phyloP scores from a whole-genome alignment of 2,113 vertebrate genomes.

The Callipepla squamata region DNA sequence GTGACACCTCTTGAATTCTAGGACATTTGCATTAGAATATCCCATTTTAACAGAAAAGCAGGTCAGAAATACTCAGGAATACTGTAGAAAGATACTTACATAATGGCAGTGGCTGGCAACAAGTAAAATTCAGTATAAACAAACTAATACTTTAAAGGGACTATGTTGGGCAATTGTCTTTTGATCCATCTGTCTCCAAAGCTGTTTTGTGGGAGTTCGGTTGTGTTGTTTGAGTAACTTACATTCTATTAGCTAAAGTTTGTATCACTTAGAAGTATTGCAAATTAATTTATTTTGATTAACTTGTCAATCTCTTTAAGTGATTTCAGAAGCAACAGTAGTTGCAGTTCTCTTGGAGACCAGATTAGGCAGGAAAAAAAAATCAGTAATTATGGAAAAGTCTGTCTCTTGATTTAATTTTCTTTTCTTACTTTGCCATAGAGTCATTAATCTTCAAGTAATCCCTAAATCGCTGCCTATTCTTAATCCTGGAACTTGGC shows the following conservation, averaged over 20 bases:
- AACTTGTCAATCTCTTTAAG: not conserved
- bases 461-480: not conserved
- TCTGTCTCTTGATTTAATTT: not conserved
- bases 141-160: not conserved
- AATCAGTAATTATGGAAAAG: not conserved
- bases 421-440: not conserved
- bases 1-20: not conserved
- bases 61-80: not conserved
- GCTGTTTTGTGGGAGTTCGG: not conserved
- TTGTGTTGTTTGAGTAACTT: not conserved
- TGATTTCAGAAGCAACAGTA: not conserved
- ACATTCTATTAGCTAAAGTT: not conserved
- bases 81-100: not conserved
- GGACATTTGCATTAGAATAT: constrained; percentile 16
- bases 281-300: not conserved
- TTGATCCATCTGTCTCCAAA: not conserved
- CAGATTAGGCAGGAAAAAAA: not conserved
- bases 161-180: not conserved
- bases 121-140: not conserved
- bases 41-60: not conserved
- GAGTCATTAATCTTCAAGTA: not conserved
- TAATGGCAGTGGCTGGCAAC: not conserved
- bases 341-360: not conserved
- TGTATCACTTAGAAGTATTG: not conserved
- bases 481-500: not conserved